Evolutionary conservation across 1,140 invertebrate genomes (phyloP).

Genomic region (Phymastichus coffea): DNA sequence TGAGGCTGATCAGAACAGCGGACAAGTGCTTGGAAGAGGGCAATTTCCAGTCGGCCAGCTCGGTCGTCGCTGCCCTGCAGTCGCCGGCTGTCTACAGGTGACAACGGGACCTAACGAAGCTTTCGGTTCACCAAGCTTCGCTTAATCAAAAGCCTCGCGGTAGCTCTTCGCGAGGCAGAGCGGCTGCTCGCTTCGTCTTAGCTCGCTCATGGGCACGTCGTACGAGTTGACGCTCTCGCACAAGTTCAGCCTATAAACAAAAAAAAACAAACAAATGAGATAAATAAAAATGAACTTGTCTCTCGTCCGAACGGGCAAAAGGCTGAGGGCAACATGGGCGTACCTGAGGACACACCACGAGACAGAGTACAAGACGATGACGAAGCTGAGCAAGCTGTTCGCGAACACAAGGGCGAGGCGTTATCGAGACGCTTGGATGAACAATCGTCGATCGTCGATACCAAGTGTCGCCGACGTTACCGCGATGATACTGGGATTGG

Average conservation of each 20-base stretch:
- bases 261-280: too few relatives aligned
- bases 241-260: too few relatives aligned
- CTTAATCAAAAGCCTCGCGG: background rate
- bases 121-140: too few relatives aligned
- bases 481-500: slow-evolving; percentile 42
- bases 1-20: slow-evolving; percentile 58
- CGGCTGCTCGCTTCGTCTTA: too few relatives aligned
- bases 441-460: slow-evolving; percentile 46
- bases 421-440: slow-evolving; percentile 50
- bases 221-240: background rate
- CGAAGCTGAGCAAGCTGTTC: slow-evolving; percentile 54
- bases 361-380: slow-evolving; percentile 57
- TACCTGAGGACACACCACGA: slow-evolving; percentile 56
- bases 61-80: slow-evolving; percentile 59
- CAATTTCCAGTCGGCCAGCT: slow-evolving; percentile 58
- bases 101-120: background rate
- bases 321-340: slow-evolving; percentile 54
- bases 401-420: slow-evolving; percentile 40
- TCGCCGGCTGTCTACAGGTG: slow-evolving; percentile 55
- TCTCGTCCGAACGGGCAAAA: background rate
- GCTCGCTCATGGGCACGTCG: too few relatives aligned
- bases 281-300: background rate
- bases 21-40: slow-evolving; percentile 56
- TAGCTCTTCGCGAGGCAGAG: background rate
- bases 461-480: slow-evolving; percentile 57